A percentile compares a stretch with the other conserved stretches of the same genome.
Evolutionary conservation across 2,888 invertebrate genomes (phyloP).

Genomic region (Uloborus plumipes): DNA sequence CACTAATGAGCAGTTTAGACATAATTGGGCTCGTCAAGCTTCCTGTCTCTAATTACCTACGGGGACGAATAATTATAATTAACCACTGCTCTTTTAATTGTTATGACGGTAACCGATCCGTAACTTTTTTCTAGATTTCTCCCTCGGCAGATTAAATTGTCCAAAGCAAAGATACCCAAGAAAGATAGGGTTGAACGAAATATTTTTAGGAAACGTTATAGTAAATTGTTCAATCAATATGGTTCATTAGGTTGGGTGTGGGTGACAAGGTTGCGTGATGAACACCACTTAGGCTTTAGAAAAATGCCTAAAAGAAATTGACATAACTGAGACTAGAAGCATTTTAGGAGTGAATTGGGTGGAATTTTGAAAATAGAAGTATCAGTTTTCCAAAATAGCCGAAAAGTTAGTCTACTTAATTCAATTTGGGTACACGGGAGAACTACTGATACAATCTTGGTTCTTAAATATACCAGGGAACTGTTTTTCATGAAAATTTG

Average conservation of each 20-base stretch:
- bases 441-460: too few relatives aligned
- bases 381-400: neutral
- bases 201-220: constrained; percentile 17
- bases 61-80: constrained; percentile 54
- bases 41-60: constrained; percentile 51
- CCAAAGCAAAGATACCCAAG: constrained; percentile 26
- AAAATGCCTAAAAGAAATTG: constrained; percentile 1
- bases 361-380: neutral
- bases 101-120: constrained; percentile 35
- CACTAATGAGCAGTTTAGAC: constrained; percentile 50
- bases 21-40: constrained; percentile 58
- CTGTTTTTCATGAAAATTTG: too few relatives aligned
- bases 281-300: neutral
- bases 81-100: constrained; percentile 56
- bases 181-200: constrained; percentile 22
- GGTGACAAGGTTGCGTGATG: constrained; percentile 3
- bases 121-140: constrained; percentile 22
- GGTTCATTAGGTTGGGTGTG: constrained; percentile 10
- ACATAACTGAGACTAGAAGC: neutral
- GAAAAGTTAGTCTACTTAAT: too few relatives aligned
- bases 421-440: too few relatives aligned
- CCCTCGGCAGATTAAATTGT: constrained; percentile 35
- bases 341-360: neutral
- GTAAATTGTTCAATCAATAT: constrained; percentile 35
- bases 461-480: too few relatives aligned